Conservation (phyloP, 1,140 invertebrate species). For the Megalonaias nervosa region DNA sequence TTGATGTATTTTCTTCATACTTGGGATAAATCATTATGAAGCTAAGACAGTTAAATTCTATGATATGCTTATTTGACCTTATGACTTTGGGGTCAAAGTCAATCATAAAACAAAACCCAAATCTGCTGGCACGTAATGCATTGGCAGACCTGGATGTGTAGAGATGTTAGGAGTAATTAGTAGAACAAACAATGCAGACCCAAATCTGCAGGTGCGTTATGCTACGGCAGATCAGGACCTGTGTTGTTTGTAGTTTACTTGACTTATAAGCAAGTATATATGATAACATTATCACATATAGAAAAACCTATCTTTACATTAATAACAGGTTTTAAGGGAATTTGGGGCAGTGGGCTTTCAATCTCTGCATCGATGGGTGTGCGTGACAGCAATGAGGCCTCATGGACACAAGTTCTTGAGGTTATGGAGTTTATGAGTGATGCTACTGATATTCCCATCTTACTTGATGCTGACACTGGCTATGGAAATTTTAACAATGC, state of each 20-base stretch:
- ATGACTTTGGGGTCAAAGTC: too few relatives aligned
- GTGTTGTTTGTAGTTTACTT: not conserved
- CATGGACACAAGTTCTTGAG: constrained; percentile 74
- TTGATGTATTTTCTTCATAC: too few relatives aligned
- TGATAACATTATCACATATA: not conserved
- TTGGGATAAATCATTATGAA: too few relatives aligned
- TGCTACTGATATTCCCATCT: constrained; percentile 70
- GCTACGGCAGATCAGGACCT: not conserved
- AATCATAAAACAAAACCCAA: too few relatives aligned
- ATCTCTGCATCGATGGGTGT: constrained; percentile 72
- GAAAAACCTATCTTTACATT: not conserved
- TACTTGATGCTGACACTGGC: constrained; percentile 74
- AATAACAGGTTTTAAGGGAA: constrained; percentile 70
- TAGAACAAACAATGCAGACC: not conserved
- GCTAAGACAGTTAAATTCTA: too few relatives aligned
- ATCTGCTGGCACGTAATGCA: too few relatives aligned
- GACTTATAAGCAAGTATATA: not conserved
- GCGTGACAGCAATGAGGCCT: constrained; percentile 73
- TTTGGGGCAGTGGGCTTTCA: constrained; percentile 73
- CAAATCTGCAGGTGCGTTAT: not conserved
- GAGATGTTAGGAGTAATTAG: not conserved
- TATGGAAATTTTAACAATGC: constrained; percentile 75
- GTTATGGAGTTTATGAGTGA: constrained; percentile 74
- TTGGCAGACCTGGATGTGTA: not conserved
- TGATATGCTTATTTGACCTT: too few relatives aligned